These are phyloP conservation scores for Melitaea athalia DNA, from an alignment of 2,888 invertebrate species.

Conservation along the genomic window DNA sequence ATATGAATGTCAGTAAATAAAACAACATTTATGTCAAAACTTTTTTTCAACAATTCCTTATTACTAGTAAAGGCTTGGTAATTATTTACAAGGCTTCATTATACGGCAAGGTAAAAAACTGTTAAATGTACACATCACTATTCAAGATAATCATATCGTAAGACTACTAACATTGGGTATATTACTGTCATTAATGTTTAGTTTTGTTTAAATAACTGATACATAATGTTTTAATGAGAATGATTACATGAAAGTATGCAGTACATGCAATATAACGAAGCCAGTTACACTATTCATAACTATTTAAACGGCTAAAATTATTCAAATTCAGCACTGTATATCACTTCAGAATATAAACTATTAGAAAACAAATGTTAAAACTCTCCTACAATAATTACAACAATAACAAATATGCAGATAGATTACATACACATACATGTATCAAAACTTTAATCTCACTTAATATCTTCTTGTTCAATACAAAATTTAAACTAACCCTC, in stretches of 20 bases:
- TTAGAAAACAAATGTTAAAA: conserved; percentile 76
- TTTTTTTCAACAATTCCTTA: conserved; percentile 78
- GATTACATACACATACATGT: conserved; percentile 58
- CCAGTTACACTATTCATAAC: conserved; percentile 50
- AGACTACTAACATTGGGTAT: conserved; percentile 65
- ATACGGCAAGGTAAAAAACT: conserved; percentile 80
- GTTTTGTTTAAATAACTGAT: conserved; percentile 16
- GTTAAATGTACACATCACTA: conserved; percentile 66
- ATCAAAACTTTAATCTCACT: conserved; percentile 80
- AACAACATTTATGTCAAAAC: conserved; percentile 72
- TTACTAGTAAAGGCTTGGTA: conserved; percentile 77
- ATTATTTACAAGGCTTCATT: conserved; percentile 81
- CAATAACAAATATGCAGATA: conserved; percentile 77
- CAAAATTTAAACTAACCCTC: conserved; percentile 62
- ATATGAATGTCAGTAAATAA: conserved; percentile 38
- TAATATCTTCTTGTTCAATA: conserved; percentile 49
- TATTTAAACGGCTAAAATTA: conserved; percentile 53
- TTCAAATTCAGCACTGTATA: conserved; percentile 58
- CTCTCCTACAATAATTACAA: conserved; percentile 80
- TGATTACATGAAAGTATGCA: conserved; percentile 13
- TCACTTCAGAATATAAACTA: conserved; percentile 65
- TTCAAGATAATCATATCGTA: conserved; percentile 59
- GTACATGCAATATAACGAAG: conserved; percentile 50
- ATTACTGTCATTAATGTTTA: conserved; percentile 41
- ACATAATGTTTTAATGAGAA: conserved; percentile 23